Evolutionary conservation across 23 tunicate genomes (phyloP).

Genomic region (Styela clava): DNA sequence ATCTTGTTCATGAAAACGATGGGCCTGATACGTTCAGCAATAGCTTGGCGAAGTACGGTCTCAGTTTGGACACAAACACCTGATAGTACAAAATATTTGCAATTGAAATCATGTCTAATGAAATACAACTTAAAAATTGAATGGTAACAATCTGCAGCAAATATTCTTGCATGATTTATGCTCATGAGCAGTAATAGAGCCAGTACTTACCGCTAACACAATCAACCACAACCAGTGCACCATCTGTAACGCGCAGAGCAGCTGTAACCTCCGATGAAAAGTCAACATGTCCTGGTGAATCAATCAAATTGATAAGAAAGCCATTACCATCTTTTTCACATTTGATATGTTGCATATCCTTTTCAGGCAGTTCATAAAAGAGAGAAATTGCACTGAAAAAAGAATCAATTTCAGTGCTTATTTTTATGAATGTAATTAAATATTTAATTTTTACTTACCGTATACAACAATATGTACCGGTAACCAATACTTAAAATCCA

Average conservation of each 20-base stretch:
- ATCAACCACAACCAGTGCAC: slow-evolving; percentile 96
- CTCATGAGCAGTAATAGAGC: no score
- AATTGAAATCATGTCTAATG: no score
- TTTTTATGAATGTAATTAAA: no score
- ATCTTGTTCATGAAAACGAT: slow-evolving; percentile 99
- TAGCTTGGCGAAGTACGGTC: slow-evolving; percentile 96
- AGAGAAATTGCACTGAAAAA: slow-evolving; percentile 74
- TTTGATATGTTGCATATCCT: slow-evolving; percentile 77
- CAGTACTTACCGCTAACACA: slow-evolving; percentile 86
- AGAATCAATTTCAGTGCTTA: no score
- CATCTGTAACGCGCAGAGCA: slow-evolving; percentile 99
- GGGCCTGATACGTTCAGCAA: slow-evolving; percentile 90
- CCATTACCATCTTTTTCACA: slow-evolving; percentile 75
- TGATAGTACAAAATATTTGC: slow-evolving; percentile 5
- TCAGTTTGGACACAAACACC: slow-evolving; percentile 99
- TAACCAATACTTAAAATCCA: no score
- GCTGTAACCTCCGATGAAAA: slow-evolving; percentile 98
- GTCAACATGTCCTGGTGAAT: slow-evolving; percentile 98
- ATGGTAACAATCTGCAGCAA: no score
- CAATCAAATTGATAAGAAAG: slow-evolving; percentile 91
- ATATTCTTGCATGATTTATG: no score
- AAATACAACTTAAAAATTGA: no score
- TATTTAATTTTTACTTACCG: no score
- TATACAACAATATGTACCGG: no score
- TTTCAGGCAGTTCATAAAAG: slow-evolving; percentile 76